A percentile compares a stretch with the other conserved stretches of the same genome.
phyloP scores from a whole-genome alignment of 2,113 vertebrate species.

The Laticauda laticaudata region DNA sequence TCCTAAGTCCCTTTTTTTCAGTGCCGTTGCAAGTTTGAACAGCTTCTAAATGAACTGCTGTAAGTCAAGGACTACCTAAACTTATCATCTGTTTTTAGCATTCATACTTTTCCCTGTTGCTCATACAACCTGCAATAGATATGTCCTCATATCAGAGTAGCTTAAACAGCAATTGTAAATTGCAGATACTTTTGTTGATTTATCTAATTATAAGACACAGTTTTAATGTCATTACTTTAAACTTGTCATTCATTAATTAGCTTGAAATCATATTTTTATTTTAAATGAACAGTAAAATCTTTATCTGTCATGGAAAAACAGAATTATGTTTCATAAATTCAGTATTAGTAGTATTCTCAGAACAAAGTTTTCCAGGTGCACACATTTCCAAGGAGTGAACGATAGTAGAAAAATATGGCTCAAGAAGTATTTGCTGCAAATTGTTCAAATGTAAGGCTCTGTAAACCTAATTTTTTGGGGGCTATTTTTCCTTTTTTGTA shows the following conservation, averaged over 20 bases:
- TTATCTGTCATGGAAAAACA: background rate
- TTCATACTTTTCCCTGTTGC: background rate
- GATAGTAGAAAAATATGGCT: background rate
- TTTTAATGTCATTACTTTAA: background rate
- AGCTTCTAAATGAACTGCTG: no score
- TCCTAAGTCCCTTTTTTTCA: no score
- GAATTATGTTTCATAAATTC: conserved; percentile 23
- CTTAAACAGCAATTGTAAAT: background rate
- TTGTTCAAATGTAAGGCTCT: background rate
- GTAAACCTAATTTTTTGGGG: background rate
- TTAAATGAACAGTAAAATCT: no score
- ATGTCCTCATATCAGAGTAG: background rate
- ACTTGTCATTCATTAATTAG: no score
- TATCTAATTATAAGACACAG: conserved; percentile 28
- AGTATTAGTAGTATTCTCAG: background rate
- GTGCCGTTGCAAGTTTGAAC: no score
- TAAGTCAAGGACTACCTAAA: no score
- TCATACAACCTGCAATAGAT: conserved; percentile 44
- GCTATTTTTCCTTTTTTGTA: background rate
- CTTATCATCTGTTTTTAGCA: background rate
- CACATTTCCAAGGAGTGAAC: background rate
- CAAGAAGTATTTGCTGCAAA: background rate
- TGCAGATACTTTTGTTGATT: conserved; percentile 37
- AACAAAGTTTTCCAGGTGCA: conserved; percentile 19
- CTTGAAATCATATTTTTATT: no score